Percentiles rank a stretch among this genome's conserved stretches.
These are phyloP conservation scores for Macquaria australasica DNA, from an alignment of 2,113 vertebrate genomes.

Conservation along the genomic window DNA sequence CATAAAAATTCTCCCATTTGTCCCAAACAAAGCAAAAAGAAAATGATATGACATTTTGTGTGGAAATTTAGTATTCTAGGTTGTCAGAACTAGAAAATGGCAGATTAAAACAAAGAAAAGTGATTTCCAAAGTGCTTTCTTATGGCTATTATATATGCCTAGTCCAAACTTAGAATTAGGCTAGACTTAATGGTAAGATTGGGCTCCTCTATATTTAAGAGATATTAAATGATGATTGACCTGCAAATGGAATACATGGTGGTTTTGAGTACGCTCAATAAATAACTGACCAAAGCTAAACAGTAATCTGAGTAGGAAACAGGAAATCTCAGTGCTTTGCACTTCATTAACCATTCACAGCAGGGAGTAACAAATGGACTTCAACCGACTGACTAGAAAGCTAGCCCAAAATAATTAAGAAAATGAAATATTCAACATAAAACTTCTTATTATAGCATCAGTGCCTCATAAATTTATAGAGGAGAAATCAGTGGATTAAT, in stretches of 20 bases:
- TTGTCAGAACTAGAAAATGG: not conserved
- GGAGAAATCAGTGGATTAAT: constrained; percentile 74
- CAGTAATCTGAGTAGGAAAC: constrained; percentile 19
- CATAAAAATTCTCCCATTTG: constrained; percentile 31
- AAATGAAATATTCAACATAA: constrained; percentile 82
- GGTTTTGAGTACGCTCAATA: constrained; percentile 8
- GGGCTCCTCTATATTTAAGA: constrained; percentile 1
- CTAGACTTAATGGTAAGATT: not conserved
- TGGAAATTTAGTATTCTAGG: not conserved
- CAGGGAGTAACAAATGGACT: constrained; percentile 70
- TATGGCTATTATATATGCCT: not conserved
- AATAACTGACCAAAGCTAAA: constrained; percentile 31
- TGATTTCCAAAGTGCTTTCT: not conserved
- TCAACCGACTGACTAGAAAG: constrained; percentile 52
- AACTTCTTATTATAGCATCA: constrained; percentile 79
- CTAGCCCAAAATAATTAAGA: constrained; percentile 77
- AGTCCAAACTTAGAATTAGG: not conserved
- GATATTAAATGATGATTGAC: not conserved
- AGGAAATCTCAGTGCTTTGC: constrained; percentile 44
- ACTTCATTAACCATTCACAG: constrained; percentile 68
- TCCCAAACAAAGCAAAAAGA: constrained; percentile 36
- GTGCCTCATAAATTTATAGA: constrained; percentile 75
- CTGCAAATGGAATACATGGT: not conserved
- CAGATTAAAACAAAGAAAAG: not conserved
- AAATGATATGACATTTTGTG: not conserved